Conservation (phyloP, 1,140 invertebrate species). For the Apis dorsata region DNA sequence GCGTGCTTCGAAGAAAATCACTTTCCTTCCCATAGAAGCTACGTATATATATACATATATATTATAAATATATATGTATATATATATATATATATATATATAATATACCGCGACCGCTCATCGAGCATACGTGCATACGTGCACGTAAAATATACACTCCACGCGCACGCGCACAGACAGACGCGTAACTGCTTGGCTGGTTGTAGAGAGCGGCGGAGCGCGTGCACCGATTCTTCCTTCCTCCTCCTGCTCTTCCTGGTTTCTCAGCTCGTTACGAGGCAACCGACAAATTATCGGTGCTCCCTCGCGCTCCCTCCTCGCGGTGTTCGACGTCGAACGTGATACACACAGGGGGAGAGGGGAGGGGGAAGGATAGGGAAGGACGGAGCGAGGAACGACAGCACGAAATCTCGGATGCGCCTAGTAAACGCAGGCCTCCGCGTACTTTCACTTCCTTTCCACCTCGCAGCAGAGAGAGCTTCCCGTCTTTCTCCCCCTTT, state of each 20-base stretch:
- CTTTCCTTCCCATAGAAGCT: slow-evolving; percentile 64
- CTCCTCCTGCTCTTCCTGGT: slow-evolving; percentile 42
- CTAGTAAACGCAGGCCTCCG: slow-evolving; percentile 56
- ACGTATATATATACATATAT: slow-evolving; percentile 48
- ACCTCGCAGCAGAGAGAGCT: slow-evolving; percentile 54
- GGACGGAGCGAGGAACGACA: slow-evolving; percentile 57
- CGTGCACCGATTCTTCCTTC: slow-evolving; percentile 62
- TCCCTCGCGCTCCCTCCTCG: background rate
- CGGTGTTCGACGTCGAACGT: slow-evolving; percentile 16
- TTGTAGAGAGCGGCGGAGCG: slow-evolving; percentile 58
- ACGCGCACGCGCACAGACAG: background rate
- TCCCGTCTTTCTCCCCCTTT: slow-evolving; percentile 71
- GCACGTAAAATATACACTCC: background rate
- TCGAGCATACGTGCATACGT: no score
- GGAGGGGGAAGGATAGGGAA: slow-evolving; percentile 26
- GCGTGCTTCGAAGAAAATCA: slow-evolving; percentile 63
- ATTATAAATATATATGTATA: no score
- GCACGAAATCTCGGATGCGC: slow-evolving; percentile 74
- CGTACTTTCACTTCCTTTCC: slow-evolving; percentile 80
- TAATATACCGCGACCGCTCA: background rate
- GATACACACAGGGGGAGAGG: no score
- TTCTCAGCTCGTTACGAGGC: slow-evolving; percentile 57
- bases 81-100: no score
- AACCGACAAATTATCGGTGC: slow-evolving; percentile 59
- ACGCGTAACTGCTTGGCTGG: slow-evolving; percentile 33